Percentiles rank a stretch among this genome's conserved stretches.
Conservation (phyloP, 1,140 invertebrate genomes). For the Brachionus koreanus region DNA sequence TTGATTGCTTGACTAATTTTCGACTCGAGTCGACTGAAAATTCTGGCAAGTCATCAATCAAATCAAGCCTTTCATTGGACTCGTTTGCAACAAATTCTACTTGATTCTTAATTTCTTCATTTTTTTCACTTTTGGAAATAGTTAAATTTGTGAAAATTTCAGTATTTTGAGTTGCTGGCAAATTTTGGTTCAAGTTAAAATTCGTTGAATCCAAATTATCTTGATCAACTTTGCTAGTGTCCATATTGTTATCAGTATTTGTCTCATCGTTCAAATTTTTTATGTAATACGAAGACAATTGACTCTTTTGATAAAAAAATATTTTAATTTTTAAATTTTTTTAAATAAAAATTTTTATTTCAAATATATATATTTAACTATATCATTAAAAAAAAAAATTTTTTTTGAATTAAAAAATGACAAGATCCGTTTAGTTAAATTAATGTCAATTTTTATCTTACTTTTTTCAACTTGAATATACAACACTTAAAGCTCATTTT, state of each 20-base stretch:
- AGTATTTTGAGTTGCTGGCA: no score
- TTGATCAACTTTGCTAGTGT: background rate
- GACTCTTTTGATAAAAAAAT: background rate
- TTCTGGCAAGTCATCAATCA: background rate
- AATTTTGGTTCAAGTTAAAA: background rate
- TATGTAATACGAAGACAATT: conserved; percentile 41
- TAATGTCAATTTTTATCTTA: background rate
- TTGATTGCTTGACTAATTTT: background rate
- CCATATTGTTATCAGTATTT: background rate
- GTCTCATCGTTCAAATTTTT: conserved; percentile 15
- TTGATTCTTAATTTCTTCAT: background rate
- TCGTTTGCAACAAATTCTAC: background rate
- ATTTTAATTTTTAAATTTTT: no score
- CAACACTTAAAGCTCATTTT: conserved; percentile 31
- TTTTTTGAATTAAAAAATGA: background rate
- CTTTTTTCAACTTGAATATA: conserved; percentile 33
- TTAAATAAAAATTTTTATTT: no score
- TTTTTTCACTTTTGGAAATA: background rate
- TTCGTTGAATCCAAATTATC: background rate
- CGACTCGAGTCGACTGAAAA: background rate
- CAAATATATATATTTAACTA: no score
- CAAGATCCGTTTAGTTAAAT: background rate
- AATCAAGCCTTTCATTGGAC: background rate
- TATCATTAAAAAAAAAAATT: background rate
- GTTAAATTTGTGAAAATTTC: background rate